phyloP scores from a whole-genome alignment of 2,113 vertebrate genomes.

The Fulica atra region DNA sequence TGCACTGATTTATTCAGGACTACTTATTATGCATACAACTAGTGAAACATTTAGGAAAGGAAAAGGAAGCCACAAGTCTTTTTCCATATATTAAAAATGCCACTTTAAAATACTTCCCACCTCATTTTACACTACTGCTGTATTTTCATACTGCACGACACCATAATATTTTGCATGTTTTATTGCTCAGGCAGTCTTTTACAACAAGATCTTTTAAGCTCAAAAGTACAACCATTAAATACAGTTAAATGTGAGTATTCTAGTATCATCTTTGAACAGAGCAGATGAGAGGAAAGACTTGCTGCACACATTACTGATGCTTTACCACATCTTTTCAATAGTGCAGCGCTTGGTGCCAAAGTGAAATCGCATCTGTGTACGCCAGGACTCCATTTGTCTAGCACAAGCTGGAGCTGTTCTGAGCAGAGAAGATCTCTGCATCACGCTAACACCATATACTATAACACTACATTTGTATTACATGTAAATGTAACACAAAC shows the following conservation, averaged over 20 bases:
- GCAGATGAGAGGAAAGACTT: not conserved
- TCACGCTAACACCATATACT: not conserved
- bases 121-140: not conserved
- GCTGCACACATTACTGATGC: not conserved
- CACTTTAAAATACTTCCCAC: not conserved
- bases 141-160: not conserved
- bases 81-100: not conserved
- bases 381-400: not conserved
- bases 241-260: not conserved
- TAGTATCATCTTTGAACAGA: not conserved
- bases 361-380: not conserved
- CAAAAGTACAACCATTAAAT: not conserved
- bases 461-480: not conserved
- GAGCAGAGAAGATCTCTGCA: not conserved
- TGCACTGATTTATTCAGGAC: conserved; percentile 43
- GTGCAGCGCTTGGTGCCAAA: not conserved
- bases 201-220: not conserved
- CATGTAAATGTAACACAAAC: not conserved
- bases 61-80: conserved; percentile 18
- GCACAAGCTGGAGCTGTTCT: not conserved
- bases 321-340: not conserved
- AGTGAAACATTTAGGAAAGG: conserved; percentile 12
- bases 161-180: not conserved
- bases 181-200: not conserved
- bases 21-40: not conserved